These are phyloP conservation scores for Hirtodrosophila alboralis DNA, from an alignment of 2,888 invertebrate genomes.

Conservation along the genomic window DNA sequence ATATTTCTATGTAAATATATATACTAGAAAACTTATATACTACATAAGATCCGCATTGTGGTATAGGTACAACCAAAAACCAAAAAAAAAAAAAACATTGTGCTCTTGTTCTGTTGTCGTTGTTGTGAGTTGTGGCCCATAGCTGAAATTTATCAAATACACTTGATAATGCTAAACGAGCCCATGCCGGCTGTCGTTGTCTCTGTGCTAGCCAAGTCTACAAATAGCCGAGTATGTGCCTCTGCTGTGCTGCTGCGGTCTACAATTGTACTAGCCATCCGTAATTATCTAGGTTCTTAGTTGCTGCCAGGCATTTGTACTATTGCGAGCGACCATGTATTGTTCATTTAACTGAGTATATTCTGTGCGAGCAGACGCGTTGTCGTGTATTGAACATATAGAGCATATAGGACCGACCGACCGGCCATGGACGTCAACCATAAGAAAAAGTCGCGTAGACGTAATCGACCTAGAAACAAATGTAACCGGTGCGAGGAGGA, in stretches of 20 bases:
- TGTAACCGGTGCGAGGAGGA: slow-evolving; percentile 54
- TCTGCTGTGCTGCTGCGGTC: slow-evolving; percentile 19
- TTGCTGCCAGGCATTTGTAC: neutral
- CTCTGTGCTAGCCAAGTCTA: slow-evolving; percentile 45
- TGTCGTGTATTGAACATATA: neutral
- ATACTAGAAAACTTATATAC: neutral
- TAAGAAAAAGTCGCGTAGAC: slow-evolving; percentile 72
- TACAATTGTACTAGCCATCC: slow-evolving; percentile 35
- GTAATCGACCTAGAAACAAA: slow-evolving; percentile 79
- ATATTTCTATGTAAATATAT: neutral
- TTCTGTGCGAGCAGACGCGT: slow-evolving; percentile 32
- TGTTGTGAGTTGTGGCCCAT: slow-evolving; percentile 24
- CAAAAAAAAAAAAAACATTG: neutral
- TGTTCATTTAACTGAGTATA: slow-evolving; percentile 57
- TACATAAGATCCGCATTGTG: slow-evolving; percentile 12
- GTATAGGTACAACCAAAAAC: slow-evolving; percentile 2
- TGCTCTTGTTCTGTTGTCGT: slow-evolving; percentile 21
- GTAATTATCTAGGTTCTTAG: slow-evolving; percentile 42
- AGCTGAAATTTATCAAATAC: slow-evolving; percentile 59
- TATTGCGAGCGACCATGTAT: slow-evolving; percentile 28
- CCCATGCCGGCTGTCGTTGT: slow-evolving; percentile 51
- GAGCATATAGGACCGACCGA: slow-evolving; percentile 2
- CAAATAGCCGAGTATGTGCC: slow-evolving; percentile 57
- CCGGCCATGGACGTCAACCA: slow-evolving; percentile 51
- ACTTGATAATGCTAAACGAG: slow-evolving; percentile 56